Base-by-base conservation (phyloP, 2,888 invertebrate species). In the Octonoba sinensis region DNA sequence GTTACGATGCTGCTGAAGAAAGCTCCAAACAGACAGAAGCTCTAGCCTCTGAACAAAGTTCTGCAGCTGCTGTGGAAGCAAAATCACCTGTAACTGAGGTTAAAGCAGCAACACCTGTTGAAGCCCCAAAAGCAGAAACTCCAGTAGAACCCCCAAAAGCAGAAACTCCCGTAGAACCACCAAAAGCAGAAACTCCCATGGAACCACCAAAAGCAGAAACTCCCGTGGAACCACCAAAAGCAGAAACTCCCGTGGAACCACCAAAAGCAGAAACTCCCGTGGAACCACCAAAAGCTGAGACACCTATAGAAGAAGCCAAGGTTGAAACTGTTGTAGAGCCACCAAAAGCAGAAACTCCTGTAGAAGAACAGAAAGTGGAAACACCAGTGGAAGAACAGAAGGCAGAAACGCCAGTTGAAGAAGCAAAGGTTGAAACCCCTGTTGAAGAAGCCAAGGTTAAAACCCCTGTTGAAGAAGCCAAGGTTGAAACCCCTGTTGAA, bases 161-260 rank as follows among this genome's bases (percentile, higher is more conserved):
- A 11, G 56, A 64, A 44, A 15, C 64, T 20, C 59, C 59, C 2
- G 24, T 22, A 12, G 59, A 24, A 59, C 22, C 20, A 8, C 8
- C 20, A 8, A 36, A 36, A 36, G 36, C 36, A 36, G 36, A 36
- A 36, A 36, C 36, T 2, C 44, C 46, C 4, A 16, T 20, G 3
- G 62, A 62, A 27, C 49, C 22, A 51, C 4, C 47, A 11, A 49
- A 65, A 46, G n/a, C 11, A 27, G 49, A 12, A 2, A 18, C 79
- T 12, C 60, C 60, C 3, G 62, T 18, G 8, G 57, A 74, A 16
- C 22, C 51, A n/a, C 20, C 54, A 1, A 56, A 59, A 76, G 44
- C 18, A 27, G 72, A 59, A 51, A 22, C 59, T 1, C 67, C 75
- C 47, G 75, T 75, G 16, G 59, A 15, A 51, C 67, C 59, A 24